Conservation (phyloP, 2,113 vertebrate genomes). For the Canis aureus region DNA sequence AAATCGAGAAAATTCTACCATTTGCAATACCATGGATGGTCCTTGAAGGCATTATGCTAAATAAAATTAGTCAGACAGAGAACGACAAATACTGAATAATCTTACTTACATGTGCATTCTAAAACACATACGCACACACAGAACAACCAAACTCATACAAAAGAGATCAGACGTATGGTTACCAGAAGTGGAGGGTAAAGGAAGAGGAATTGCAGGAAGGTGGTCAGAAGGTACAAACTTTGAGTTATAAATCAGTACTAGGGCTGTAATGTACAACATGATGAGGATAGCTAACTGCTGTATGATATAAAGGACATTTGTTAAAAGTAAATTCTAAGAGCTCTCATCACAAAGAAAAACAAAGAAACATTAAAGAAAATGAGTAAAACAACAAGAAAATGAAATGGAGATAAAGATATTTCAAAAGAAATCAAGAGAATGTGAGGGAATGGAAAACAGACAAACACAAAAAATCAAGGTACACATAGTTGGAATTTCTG, state of each 20-base stretch:
- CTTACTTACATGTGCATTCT: neutral
- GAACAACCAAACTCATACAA: neutral
- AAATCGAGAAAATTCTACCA: neutral
- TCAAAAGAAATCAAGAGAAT: neutral
- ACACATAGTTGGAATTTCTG: neutral
- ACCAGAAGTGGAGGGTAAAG: neutral
- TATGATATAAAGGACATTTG: neutral
- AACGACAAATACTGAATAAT: neutral
- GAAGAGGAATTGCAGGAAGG: neutral
- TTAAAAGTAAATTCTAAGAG: neutral
- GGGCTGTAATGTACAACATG: neutral
- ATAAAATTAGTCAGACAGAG: neutral
- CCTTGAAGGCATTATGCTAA: neutral
- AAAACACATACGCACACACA: neutral
- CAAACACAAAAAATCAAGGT: neutral
- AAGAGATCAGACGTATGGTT: neutral
- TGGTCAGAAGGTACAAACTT: neutral
- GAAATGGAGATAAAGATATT: neutral
- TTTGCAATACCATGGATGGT: neutral
- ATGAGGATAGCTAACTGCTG: neutral
- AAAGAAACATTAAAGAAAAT: neutral
- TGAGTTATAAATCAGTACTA: neutral
- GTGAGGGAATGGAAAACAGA: neutral
- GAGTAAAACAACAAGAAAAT: neutral
- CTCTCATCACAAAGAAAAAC: neutral